Evolutionary conservation across 2,888 invertebrate genomes (phyloP), one percentile per base, ranked within the genome.

Genomic region (Tetanocera ferruginea): DNA sequence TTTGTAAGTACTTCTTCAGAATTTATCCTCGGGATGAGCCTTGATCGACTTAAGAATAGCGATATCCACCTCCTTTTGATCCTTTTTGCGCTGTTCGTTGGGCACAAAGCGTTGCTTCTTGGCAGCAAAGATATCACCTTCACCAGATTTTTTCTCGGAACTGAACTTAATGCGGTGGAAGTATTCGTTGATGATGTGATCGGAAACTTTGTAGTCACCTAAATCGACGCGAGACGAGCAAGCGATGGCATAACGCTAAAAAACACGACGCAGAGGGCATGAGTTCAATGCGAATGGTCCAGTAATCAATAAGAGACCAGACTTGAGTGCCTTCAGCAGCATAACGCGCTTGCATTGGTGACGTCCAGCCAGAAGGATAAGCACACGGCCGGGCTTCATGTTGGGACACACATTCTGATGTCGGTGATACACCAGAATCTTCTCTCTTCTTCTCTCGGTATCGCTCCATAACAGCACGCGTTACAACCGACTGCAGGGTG

Each of bases 281-380:
- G 95, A 95, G 91, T 99, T 99, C 86, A 98, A 92, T 89, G 95
- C 93, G 90, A 95, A 96, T 19, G 97, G 97, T 78, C 97, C 98
- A 80, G 97, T 98, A 78, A 99, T 94, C 51, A 99, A 93, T 82
- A 99, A 92, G 60, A 99, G 93, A 8, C 99, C 99, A 84, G 96
- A 96, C 79, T 92, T 91, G 81, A 99, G 92, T 64, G 94, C 93
- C 88, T 97, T 99, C 55, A 99, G 91, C 83, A 98, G 94, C 81
- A 99, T 95, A 31, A 98, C 99, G 66, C 99, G 94, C 92, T 99
- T 99, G 90, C 99, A 99, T 87, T 98, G 96, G 89, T 99, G 98
- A 80, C 95, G 92, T 78, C 99, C 99, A 83, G 98, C 98, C 82
- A 99, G 84, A n/a, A n/a, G n/a, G n/a, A n/a, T n/a, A n/a, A n/a